Evolutionary conservation across 1,140 invertebrate species (phyloP).

Genomic region (Hylyphantes graminicola): DNA sequence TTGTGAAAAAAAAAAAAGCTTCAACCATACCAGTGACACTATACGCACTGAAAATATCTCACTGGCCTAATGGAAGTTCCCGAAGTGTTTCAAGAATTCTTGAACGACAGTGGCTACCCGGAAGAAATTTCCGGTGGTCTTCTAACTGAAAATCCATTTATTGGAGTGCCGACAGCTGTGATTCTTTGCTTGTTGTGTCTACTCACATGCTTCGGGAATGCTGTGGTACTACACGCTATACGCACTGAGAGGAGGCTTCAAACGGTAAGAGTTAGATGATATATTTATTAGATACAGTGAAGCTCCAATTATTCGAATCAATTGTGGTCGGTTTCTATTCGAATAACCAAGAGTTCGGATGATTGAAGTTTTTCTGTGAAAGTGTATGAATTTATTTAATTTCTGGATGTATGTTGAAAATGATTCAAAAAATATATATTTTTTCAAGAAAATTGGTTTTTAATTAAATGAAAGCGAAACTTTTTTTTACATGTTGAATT

Average conservation of each 20-base stretch:
- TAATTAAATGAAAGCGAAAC: too few relatives aligned
- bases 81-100: not conserved
- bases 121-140: constrained; percentile 13
- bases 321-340: too few relatives aligned
- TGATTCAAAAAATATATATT: too few relatives aligned
- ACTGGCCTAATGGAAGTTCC: not conserved
- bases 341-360: too few relatives aligned
- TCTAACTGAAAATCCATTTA: constrained; percentile 45
- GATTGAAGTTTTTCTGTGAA: too few relatives aligned
- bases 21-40: not conserved
- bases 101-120: constrained; percentile 1
- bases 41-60: not conserved
- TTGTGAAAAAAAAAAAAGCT: not conserved
- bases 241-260: constrained; percentile 69
- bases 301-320: too few relatives aligned
- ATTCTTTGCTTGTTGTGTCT: constrained; percentile 67
- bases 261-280: constrained; percentile 66
- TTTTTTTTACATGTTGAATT: too few relatives aligned
- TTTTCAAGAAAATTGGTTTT: too few relatives aligned
- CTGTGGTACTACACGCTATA: constrained; percentile 70
- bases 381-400: too few relatives aligned
- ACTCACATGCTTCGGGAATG: constrained; percentile 69
- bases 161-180: constrained; percentile 66
- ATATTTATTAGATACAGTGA: too few relatives aligned
- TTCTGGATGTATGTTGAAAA: too few relatives aligned